These are phyloP conservation scores for Serranus cabrilla DNA, from an alignment of 2,797 vertebrate species.

Conservation along the genomic window DNA sequence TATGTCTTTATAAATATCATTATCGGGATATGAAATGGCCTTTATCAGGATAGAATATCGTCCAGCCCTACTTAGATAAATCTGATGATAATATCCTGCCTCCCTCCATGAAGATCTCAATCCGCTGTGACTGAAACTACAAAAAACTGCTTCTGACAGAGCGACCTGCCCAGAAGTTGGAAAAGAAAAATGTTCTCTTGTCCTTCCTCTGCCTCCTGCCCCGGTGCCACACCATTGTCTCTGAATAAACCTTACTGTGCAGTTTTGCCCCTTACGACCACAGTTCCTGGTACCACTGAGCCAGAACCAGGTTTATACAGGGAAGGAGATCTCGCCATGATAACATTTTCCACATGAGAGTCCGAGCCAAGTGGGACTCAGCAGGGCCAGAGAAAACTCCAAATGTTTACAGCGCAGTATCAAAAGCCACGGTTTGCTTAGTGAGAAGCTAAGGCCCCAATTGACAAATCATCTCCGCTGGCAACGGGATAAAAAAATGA, in stretches of 20 bases:
- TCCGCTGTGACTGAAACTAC: not conserved
- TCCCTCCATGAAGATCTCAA: too few relatives aligned
- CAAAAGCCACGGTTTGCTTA: conserved; percentile 46
- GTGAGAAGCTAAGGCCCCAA: conserved; percentile 42
- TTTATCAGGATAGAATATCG: too few relatives aligned
- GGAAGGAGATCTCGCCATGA: conserved; percentile 52
- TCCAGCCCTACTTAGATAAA: too few relatives aligned
- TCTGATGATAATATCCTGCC: too few relatives aligned
- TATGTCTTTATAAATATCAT: too few relatives aligned
- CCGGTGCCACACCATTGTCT: conserved; percentile 49
- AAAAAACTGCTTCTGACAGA: not conserved
- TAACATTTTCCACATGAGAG: conserved; percentile 58
- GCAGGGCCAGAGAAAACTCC: conserved; percentile 50
- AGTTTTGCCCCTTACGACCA: conserved; percentile 47
- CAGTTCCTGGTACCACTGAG: conserved; percentile 42
- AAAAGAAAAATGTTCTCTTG: conserved; percentile 34
- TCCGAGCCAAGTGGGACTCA: conserved; percentile 44
- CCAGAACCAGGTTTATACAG: conserved; percentile 54
- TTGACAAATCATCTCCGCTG: conserved; percentile 57
- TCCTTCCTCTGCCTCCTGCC: conserved; percentile 48
- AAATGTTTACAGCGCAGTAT: conserved; percentile 56
- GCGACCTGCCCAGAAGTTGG: conserved; percentile 15
- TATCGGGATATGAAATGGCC: too few relatives aligned
- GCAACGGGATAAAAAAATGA: conserved; percentile 40
- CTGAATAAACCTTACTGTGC: conserved; percentile 49